Evolutionary conservation across 2,888 invertebrate genomes (phyloP), one percentile per base, ranked within the genome.

Genomic region (Chaitophorus viminalis): DNA sequence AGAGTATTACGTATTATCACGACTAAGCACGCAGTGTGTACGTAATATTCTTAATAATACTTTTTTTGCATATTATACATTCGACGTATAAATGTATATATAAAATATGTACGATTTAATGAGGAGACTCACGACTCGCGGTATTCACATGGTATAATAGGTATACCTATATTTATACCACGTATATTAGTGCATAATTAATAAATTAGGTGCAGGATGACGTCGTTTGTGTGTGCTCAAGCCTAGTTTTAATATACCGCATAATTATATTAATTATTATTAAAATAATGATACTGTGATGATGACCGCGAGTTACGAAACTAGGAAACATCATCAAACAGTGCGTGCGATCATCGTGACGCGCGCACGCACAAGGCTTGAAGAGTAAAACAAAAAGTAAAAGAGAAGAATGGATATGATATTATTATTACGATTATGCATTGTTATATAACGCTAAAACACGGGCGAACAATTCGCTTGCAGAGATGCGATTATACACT

Each of bases 141-240:
- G 33, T 83, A 39, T 60, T n/a, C 14, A 2, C 29, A 14, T 46
- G 9, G 6, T 52, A 52, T 52, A 52, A 52, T 52, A 52, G 3
- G n/a, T 17, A 68, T 46, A 46, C 6, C 3, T 39, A 8, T 39
- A 39, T 39, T 5, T 29, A 14, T n/a, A 4, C 1, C 3, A 25
- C 75, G 74, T 4, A 36, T 25, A 46, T 84, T 77, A 77, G 39
- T 21, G 39, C 29, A 75, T 52, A 72, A 72, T 82, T 72, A 85
- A 52, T 54, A 76, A 84, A n/a, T 84, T 85, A 85, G 85, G 25
- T 75, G 77, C n/a, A n/a, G n/a, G n/a, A n/a, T n/a, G 39, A 65
- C n/a, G 46, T 82, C 65, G 39, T 75, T 36, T n/a, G 33, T 54
- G 36, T 21, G 29, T 9, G 9, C 21, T 25, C 25, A 70, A 31